Evolutionary conservation across 2,888 invertebrate species (phyloP).

Genomic region (Phyllotreta striolata): DNA sequence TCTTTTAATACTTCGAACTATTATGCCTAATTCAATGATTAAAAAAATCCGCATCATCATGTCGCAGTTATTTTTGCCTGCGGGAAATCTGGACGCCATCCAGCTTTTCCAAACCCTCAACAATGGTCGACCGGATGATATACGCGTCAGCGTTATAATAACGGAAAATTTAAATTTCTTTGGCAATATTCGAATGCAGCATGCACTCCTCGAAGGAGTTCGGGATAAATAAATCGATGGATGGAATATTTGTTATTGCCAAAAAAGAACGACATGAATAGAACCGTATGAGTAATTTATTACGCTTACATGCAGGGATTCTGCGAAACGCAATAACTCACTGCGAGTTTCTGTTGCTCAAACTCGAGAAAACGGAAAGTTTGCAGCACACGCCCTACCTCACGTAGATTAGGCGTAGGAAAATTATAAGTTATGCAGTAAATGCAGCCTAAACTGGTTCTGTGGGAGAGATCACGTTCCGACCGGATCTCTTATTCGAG

Average conservation of each 20-base stretch:
- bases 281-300: too few relatives aligned
- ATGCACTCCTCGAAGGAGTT: too few relatives aligned
- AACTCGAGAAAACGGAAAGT: constrained; percentile 12
- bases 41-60: constrained; percentile 16
- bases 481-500: background rate
- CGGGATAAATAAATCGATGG: too few relatives aligned
- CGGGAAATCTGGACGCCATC: constrained; percentile 11
- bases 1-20: too few relatives aligned
- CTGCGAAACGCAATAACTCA: constrained; percentile 2
- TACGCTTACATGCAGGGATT: background rate
- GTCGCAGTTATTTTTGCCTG: constrained; percentile 16
- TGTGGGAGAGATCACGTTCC: constrained; percentile 18
- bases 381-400: constrained; percentile 6
- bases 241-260: too few relatives aligned
- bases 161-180: constrained; percentile 19
- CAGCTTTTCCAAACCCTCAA: constrained; percentile 8
- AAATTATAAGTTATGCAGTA: constrained; percentile 31
- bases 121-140: constrained; percentile 11
- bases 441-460: constrained; percentile 19
- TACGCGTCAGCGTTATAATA: constrained; percentile 11
- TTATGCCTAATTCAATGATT: background rate
- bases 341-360: constrained; percentile 6
- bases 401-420: constrained; percentile 25
- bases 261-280: too few relatives aligned
- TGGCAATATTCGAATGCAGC: constrained; percentile 3